These are phyloP conservation scores for Anoplophora glabripennis DNA, from an alignment of 1,140 invertebrate genomes.

Conservation along the genomic window DNA sequence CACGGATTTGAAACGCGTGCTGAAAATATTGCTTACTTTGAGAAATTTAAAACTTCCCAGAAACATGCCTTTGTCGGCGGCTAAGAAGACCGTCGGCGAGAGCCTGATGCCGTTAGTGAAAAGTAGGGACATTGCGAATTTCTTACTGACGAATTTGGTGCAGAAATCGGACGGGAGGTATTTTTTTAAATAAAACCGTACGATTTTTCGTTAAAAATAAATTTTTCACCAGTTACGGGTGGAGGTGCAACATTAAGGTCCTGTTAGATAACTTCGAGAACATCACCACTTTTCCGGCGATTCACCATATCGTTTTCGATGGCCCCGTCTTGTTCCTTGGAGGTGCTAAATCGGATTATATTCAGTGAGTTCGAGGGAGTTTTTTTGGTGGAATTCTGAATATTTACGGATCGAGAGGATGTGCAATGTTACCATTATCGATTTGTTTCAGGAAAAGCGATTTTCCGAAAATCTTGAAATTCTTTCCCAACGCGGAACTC, in stretches of 20 bases:
- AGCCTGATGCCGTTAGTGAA: slow-evolving; percentile 51
- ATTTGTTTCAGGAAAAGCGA: slow-evolving; percentile 59
- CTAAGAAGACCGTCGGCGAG: slow-evolving; percentile 58
- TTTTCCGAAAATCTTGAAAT: slow-evolving; percentile 62
- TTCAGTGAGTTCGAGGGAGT: slow-evolving; percentile 58
- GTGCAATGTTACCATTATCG: slow-evolving; percentile 22
- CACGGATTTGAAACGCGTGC: slow-evolving; percentile 60
- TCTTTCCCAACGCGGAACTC: slow-evolving; percentile 77
- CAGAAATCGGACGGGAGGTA: slow-evolving; percentile 37
- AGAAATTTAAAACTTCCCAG: slow-evolving; percentile 56
- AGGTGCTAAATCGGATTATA: slow-evolving; percentile 76
- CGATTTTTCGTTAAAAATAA: not conserved
- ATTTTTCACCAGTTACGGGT: slow-evolving; percentile 36
- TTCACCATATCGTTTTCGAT: slow-evolving; percentile 55
- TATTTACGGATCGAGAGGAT: not conserved
- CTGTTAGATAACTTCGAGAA: slow-evolving; percentile 49
- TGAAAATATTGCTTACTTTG: slow-evolving; percentile 66
- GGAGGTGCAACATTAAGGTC: slow-evolving; percentile 47
- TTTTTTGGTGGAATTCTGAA: not conserved
- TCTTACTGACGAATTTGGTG: slow-evolving; percentile 53
- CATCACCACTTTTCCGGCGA: slow-evolving; percentile 61
- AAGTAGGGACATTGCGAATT: slow-evolving; percentile 52
- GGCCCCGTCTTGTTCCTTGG: slow-evolving; percentile 79
- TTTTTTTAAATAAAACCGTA: not conserved
- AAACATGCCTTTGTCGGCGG: slow-evolving; percentile 62